Conservation (phyloP, 1,140 invertebrate genomes). For the Acyrthosiphon pisum region DNA sequence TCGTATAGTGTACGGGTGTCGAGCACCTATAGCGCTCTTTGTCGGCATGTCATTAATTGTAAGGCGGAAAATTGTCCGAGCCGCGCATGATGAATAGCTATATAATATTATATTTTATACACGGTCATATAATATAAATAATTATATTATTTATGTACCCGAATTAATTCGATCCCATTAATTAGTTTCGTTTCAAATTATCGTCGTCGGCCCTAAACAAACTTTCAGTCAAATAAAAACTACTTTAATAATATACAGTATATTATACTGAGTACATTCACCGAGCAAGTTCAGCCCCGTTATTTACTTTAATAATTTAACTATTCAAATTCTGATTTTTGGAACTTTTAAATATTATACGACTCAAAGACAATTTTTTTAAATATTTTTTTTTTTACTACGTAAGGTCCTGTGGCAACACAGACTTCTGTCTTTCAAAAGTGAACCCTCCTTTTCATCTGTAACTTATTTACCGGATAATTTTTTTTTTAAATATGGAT, state of each 20-base stretch:
- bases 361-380: too few relatives aligned
- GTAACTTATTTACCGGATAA: too few relatives aligned
- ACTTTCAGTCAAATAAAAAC: neutral
- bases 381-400: too few relatives aligned
- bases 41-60: neutral
- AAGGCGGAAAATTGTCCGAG: neutral
- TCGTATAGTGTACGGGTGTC: neutral
- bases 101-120: neutral
- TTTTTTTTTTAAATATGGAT: too few relatives aligned
- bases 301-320: too few relatives aligned
- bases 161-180: neutral
- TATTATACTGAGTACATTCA: too few relatives aligned
- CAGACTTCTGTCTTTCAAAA: too few relatives aligned
- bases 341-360: too few relatives aligned
- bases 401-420: too few relatives aligned
- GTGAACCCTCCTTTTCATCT: too few relatives aligned
- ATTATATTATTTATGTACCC: neutral
- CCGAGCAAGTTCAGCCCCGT: too few relatives aligned
- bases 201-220: neutral
- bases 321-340: too few relatives aligned
- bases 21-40: neutral
- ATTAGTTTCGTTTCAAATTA: neutral
- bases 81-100: neutral
- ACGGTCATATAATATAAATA: neutral
- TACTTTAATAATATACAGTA: neutral